Percentiles rank a stretch among this genome's conserved stretches.
Conservation (phyloP, 2,888 invertebrate genomes). For the Panzeria rudis region DNA sequence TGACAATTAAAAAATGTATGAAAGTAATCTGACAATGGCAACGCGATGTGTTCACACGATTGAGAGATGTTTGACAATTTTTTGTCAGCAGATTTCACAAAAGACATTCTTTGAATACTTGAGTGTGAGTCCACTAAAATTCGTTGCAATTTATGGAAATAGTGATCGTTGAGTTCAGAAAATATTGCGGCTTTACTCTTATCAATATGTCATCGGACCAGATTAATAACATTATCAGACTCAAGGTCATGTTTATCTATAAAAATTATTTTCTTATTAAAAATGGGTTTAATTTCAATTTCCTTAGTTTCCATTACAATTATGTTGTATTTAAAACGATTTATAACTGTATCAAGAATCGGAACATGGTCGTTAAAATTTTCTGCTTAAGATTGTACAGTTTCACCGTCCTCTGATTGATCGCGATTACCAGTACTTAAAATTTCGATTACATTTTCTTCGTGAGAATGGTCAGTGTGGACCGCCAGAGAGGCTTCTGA, state of each 20-base stretch:
- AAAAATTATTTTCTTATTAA: conserved; percentile 49
- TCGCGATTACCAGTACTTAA: conserved; percentile 5
- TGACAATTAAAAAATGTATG: no score
- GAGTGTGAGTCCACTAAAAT: conserved; percentile 45
- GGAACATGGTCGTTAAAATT: conserved; percentile 53
- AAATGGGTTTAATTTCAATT: conserved; percentile 14
- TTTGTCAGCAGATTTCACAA: no score
- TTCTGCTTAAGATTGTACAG: conserved; percentile 53
- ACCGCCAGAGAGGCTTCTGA: not conserved
- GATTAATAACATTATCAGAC: conserved; percentile 25
- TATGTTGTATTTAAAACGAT: conserved; percentile 60
- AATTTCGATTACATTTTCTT: conserved; percentile 8
- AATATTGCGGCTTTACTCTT: conserved; percentile 47
- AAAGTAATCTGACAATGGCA: no score
- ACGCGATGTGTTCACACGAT: no score
- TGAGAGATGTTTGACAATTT: no score
- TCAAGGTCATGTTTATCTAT: conserved; percentile 44
- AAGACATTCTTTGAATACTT: conserved; percentile 10
- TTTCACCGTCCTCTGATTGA: conserved; percentile 34
- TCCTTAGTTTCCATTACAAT: conserved; percentile 48
- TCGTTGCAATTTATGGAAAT: conserved; percentile 38
- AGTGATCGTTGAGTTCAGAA: conserved; percentile 47
- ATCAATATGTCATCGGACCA: conserved; percentile 45
- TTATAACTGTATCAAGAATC: conserved; percentile 54
- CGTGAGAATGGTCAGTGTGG: conserved; percentile 7